Percentiles rank a stretch among this genome's conserved stretches.
These are phyloP conservation scores for Pandemis corylana DNA, from an alignment of 2,888 invertebrate genomes.

Conservation along the genomic window DNA sequence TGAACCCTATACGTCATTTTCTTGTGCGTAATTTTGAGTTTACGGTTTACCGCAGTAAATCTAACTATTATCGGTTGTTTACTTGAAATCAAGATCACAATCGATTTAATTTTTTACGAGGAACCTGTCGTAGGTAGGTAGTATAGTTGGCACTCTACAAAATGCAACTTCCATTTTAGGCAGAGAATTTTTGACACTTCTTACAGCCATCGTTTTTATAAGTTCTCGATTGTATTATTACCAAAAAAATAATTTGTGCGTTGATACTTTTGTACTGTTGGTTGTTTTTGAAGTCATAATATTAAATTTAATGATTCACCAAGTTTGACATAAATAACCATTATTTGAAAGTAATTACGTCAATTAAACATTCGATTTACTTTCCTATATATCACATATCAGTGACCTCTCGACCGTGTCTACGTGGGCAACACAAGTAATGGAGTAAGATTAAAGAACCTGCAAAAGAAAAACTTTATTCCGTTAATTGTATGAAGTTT, in stretches of 20 bases:
- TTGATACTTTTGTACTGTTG: conserved; percentile 30
- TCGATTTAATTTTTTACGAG: not conserved
- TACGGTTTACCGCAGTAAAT: not conserved
- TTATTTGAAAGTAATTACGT: not conserved
- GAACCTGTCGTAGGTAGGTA: not conserved
- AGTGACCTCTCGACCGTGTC: conserved; percentile 5
- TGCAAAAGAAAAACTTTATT: not conserved
- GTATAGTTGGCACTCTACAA: not conserved
- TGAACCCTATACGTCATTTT: not conserved
- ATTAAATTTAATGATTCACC: not conserved
- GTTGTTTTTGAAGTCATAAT: conserved; percentile 6
- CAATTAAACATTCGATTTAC: not conserved
- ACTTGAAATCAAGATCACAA: not conserved
- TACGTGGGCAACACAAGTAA: not conserved
- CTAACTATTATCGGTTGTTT: not conserved
- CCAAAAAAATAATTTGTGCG: conserved; percentile 35
- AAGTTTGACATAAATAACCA: not conserved
- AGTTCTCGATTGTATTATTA: not conserved
- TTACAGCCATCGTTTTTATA: not conserved
- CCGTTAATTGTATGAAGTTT: not conserved
- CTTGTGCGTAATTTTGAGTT: not conserved
- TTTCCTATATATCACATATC: not conserved
- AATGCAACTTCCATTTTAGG: not conserved
- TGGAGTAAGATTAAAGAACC: not conserved
- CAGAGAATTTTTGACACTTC: not conserved